Conservation (phyloP, 2,888 invertebrate genomes). For the Macrophya alboannulata region DNA sequence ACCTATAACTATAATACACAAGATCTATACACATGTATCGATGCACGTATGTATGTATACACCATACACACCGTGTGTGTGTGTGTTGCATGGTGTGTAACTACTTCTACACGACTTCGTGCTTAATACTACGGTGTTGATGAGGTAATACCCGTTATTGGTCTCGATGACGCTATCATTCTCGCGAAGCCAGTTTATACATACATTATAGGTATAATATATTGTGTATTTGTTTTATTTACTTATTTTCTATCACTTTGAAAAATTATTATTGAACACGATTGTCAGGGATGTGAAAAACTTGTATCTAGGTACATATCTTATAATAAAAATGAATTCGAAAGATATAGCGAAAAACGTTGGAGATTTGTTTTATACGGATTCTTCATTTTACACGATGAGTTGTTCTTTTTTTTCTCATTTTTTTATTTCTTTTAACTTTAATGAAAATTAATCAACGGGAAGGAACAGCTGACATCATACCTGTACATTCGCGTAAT, state of each 20-base stretch:
- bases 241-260: background rate
- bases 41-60: background rate
- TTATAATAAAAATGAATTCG: too few species aligned
- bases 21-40: background rate
- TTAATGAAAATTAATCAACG: too few species aligned
- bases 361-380: too few species aligned
- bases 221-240: background rate
- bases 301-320: too few species aligned
- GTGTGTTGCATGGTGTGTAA: background rate
- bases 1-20: background rate
- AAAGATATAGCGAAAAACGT: too few species aligned
- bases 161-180: constrained; percentile 59
- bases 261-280: background rate
- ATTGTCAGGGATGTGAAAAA: too few species aligned
- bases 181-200: background rate
- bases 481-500: too few species aligned
- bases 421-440: too few species aligned
- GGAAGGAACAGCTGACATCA: too few species aligned
- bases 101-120: constrained; percentile 1
- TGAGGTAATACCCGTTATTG: constrained; percentile 67
- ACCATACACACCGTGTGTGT: too few species aligned
- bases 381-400: too few species aligned
- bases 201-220: background rate
- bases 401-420: too few species aligned
- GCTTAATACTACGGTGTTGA: constrained; percentile 56